Percentiles rank a stretch among this genome's conserved stretches.
Conservation (phyloP, 2,113 vertebrate genomes). For the Eretmochelys imbricata region DNA sequence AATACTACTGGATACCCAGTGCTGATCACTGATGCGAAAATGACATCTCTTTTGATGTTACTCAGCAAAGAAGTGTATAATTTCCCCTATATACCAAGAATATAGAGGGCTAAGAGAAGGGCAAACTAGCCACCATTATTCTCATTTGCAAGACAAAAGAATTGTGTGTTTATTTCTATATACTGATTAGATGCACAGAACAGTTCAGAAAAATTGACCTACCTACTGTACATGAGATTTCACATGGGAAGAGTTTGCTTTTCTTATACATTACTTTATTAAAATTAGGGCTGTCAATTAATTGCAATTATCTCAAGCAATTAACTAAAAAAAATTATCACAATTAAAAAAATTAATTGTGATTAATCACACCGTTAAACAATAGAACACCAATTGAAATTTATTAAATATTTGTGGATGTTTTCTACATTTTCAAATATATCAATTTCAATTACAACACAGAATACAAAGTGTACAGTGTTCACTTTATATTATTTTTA, state of each 20-base stretch:
- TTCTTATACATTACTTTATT: neutral
- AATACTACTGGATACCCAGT: slow-evolving; percentile 42
- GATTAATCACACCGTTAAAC: no score
- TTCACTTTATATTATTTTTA: no score
- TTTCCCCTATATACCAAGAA: slow-evolving; percentile 13
- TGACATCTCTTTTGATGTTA: slow-evolving; percentile 67
- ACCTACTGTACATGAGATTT: neutral
- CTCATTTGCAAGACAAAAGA: neutral
- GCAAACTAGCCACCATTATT: neutral
- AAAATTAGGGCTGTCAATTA: neutral
- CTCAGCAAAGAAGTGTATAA: slow-evolving; percentile 47
- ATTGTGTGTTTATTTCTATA: slow-evolving; percentile 3
- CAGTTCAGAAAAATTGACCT: neutral
- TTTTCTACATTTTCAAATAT: no score
- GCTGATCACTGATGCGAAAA: slow-evolving; percentile 51
- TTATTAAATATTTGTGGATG: no score
- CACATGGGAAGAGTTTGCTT: neutral
- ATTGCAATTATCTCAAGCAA: no score
- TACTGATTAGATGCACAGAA: neutral
- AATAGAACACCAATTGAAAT: no score
- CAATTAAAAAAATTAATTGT: no score
- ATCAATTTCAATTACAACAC: no score
- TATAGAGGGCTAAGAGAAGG: slow-evolving; percentile 17
- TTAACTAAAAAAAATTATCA: no score
- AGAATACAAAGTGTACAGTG: no score